A percentile compares a stretch with the other conserved stretches of the same genome.
phyloP scores from a whole-genome alignment of 2,888 invertebrate species.

The Himalopsyche tibetana region DNA sequence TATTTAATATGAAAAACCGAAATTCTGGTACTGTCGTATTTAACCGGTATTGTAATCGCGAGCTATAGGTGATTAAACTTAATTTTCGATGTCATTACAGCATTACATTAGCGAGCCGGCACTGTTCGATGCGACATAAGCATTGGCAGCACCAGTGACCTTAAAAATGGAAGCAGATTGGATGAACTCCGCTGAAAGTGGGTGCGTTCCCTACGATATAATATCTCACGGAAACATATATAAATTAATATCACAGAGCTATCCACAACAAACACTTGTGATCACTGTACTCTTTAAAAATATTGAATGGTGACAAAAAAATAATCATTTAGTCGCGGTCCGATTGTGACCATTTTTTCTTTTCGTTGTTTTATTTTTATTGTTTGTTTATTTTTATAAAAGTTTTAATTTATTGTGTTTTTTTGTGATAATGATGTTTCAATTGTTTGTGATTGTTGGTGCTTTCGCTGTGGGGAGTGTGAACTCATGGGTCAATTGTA shows the following conservation, averaged over 20 bases:
- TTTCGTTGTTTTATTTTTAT: slow-evolving; percentile 49
- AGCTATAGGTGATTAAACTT: too few species aligned
- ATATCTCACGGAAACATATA: slow-evolving; percentile 51
- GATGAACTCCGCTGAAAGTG: slow-evolving; percentile 46
- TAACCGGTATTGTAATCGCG: too few species aligned
- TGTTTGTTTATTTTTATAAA: slow-evolving; percentile 5
- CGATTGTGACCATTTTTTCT: slow-evolving; percentile 50
- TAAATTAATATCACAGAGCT: slow-evolving; percentile 51
- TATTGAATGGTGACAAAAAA: slow-evolving; percentile 44
- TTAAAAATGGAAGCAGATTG: slow-evolving; percentile 53
- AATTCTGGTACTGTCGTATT: too few species aligned
- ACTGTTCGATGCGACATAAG: neutral
- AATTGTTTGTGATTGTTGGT: slow-evolving; percentile 41
- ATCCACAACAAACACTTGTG: slow-evolving; percentile 10
- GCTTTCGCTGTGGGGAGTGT: slow-evolving; percentile 52
- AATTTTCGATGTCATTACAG: too few species aligned
- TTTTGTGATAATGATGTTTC: slow-evolving; percentile 47
- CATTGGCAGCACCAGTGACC: slow-evolving; percentile 47
- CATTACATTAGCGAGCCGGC: neutral
- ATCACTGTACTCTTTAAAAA: neutral
- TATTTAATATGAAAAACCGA: too few species aligned
- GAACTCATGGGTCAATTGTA: slow-evolving; percentile 59
- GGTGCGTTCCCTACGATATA: slow-evolving; percentile 46
- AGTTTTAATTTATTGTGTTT: slow-evolving; percentile 9
- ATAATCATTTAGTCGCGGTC: slow-evolving; percentile 49